phyloP scores from a whole-genome alignment of 1,140 invertebrate species.

The Drosophila paulistorum region DNA sequence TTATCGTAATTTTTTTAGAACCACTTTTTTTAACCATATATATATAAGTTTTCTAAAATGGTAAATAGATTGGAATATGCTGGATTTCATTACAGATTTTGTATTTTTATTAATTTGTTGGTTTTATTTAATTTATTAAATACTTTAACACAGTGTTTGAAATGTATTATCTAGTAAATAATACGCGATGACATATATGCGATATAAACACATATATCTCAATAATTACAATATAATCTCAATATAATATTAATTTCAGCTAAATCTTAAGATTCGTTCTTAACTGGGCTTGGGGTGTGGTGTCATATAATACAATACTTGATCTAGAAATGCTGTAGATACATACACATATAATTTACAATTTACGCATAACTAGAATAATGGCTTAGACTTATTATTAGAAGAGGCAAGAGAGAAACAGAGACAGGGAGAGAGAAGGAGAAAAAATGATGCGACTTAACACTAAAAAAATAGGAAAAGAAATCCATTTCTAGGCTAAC shows the following conservation, averaged over 20 bases:
- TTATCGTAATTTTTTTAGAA: too few species aligned
- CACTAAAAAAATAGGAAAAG: slow-evolving; percentile 2
- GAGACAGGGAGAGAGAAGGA: not conserved
- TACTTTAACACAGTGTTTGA: slow-evolving; percentile 81
- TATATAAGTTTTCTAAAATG: too few species aligned
- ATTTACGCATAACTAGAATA: slow-evolving; percentile 34
- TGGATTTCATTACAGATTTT: not conserved
- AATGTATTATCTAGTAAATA: slow-evolving; percentile 76
- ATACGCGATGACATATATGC: slow-evolving; percentile 50
- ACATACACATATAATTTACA: slow-evolving; percentile 51
- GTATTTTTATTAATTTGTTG: slow-evolving; percentile 42
- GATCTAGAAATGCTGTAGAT: slow-evolving; percentile 47
- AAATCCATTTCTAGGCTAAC: not conserved
- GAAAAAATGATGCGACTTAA: not conserved
- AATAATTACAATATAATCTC: slow-evolving; percentile 68
- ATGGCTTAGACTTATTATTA: not conserved
- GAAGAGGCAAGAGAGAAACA: not conserved
- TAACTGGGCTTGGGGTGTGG: slow-evolving; percentile 50
- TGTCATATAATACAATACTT: slow-evolving; percentile 69
- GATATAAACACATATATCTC: slow-evolving; percentile 52
- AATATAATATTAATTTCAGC: slow-evolving; percentile 60
- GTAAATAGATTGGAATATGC: not conserved
- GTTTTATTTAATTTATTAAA: slow-evolving; percentile 75
- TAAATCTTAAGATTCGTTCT: slow-evolving; percentile 63
- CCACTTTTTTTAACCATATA: too few species aligned